A percentile compares a stretch with the other conserved stretches of the same genome.
These are phyloP conservation scores for Patagioenas fasciata DNA, from an alignment of 2,113 vertebrate genomes.

Conservation along the genomic window DNA sequence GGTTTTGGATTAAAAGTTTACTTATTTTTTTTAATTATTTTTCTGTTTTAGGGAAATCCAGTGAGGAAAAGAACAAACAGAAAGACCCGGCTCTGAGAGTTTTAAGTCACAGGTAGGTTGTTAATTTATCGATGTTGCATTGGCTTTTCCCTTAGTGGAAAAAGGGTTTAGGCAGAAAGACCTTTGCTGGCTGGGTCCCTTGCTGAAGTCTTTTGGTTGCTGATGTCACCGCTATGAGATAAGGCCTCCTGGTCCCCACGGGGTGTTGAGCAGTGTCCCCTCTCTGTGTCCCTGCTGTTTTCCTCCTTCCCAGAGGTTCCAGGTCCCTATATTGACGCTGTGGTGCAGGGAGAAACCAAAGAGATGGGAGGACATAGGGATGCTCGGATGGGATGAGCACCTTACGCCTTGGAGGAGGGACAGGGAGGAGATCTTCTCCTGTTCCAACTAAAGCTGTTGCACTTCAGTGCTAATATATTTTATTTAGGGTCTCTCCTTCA, in stretches of 20 bases:
- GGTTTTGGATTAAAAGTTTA: fast-evolving
- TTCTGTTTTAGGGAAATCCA: background rate
- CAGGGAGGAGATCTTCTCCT: background rate
- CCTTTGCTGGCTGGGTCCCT: background rate
- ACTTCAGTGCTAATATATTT: fast-evolving
- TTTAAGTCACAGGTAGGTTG: fast-evolving
- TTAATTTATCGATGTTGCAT: fast-evolving
- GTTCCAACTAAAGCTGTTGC: background rate
- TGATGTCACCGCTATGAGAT: fast-evolving
- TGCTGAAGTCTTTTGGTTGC: background rate
- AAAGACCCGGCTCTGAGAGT: fast-evolving
- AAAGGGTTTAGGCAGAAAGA: background rate
- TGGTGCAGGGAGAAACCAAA: background rate
- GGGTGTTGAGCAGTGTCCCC: background rate
- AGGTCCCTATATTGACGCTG: background rate
- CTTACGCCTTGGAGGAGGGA: background rate
- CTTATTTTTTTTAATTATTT: no score
- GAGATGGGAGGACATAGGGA: background rate
- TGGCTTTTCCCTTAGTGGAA: background rate
- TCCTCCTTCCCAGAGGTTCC: background rate
- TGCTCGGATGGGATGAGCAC: background rate
- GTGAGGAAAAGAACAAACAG: background rate
- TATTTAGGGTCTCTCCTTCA: background rate
- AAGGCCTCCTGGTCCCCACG: fast-evolving
- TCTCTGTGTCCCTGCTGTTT: fast-evolving